Evolutionary conservation across 2,113 vertebrate species (phyloP).

Genomic region (Epinephelus fuscoguttatus): DNA sequence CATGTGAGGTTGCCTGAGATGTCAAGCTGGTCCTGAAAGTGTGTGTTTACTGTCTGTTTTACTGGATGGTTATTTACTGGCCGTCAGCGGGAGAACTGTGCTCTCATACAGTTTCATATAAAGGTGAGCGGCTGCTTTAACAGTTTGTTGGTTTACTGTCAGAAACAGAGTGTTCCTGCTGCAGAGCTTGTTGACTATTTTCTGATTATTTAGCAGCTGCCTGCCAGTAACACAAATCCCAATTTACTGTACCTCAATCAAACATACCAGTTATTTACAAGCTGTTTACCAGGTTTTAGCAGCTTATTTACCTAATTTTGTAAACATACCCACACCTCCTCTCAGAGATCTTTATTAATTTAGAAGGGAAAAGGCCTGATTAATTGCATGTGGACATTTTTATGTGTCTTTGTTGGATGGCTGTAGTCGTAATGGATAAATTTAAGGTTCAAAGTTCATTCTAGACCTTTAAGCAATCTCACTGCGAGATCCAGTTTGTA

Average conservation of each 20-base stretch:
- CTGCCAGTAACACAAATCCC: constrained; percentile 15
- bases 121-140: constrained; percentile 33
- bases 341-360: not conserved
- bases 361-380: not conserved
- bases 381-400: not conserved
- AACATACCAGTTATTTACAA: constrained; percentile 38
- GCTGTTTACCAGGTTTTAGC: constrained; percentile 24
- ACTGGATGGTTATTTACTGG: constrained; percentile 70
- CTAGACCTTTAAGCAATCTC: not conserved
- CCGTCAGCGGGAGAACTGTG: constrained; percentile 55
- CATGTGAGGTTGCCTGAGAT: constrained; percentile 59
- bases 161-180: constrained; percentile 34
- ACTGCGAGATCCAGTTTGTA: not conserved
- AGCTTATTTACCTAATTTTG: not conserved
- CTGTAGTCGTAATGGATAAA: not conserved
- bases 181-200: constrained; percentile 14
- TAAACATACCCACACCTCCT: not conserved
- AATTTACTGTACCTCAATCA: constrained; percentile 31
- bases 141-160: constrained; percentile 49
- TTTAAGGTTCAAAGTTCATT: not conserved
- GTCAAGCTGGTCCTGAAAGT: constrained; percentile 61
- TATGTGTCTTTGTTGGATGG: not conserved
- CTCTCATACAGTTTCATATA: constrained; percentile 36
- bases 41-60: constrained; percentile 72
- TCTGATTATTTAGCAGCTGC: constrained; percentile 42